Evolutionary conservation across 2,797 vertebrate genomes (phyloP), one percentile per base, ranked within the genome.

Genomic region (Acanthornis magna): DNA sequence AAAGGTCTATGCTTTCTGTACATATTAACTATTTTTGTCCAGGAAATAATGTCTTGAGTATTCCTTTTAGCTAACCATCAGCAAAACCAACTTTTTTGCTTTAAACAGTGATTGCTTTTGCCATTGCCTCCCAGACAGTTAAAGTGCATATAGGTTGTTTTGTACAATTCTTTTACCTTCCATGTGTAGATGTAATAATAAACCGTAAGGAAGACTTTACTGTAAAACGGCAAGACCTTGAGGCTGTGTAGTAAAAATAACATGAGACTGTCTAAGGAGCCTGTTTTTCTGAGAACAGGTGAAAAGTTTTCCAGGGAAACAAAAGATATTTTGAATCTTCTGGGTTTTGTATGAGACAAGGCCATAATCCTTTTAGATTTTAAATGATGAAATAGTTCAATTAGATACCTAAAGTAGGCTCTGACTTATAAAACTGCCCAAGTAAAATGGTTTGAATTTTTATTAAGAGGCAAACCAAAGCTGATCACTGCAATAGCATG

Each of bases 401-500:
- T 65, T 75, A 48, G 10, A 14, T 47, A 47, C 5, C 80, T 84
- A 42, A 55, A 67, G 30, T 36, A 78, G 47, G 3, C 21, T 93
- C 47, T 85, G 26, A 36, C 18, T 58, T 81, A 36, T 1, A 32
- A 72, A 88, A 47, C 27, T 26, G 5, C 40, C 66, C 8, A 42
- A 81, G 57, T 36, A 32, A 74, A 77, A 53, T 67, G 5, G 12
- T 61, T 80, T 81, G n/a, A 16, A 16, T 32, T 92, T 93, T 88
- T 88, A 19, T 79, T 32, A 50, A 50, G n/a, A 80, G n/a, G 16
- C 14, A 58, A 63, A 48, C 8, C 1, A 9, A 57, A 91, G 34
- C n/a, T 27, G 7, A 42, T 67, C 17, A 10, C 29, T 58, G 38
- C 0, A 0, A 29, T 60, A 67, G 6, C 21, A 7, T 38, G 32